phyloP scores from a whole-genome alignment of 2,797 vertebrate genomes.

The Oreonectes daqikongensis region DNA sequence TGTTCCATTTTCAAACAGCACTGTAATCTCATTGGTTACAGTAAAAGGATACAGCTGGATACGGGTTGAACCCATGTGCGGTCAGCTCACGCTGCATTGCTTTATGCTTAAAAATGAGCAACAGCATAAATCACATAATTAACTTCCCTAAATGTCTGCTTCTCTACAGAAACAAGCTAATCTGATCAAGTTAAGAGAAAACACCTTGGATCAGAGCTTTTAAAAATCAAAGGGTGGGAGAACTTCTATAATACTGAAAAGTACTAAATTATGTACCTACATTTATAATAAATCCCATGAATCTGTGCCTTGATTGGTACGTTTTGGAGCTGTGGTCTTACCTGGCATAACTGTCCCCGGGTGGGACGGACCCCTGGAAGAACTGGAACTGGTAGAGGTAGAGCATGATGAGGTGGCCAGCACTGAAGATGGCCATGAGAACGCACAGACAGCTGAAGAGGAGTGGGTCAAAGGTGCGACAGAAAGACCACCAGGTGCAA shows the following conservation, averaged over 20 bases:
- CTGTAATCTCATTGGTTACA: constrained; percentile 44
- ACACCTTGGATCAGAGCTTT: neutral
- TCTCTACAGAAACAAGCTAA: neutral
- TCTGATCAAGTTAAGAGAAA: neutral
- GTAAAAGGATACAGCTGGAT: constrained; percentile 17
- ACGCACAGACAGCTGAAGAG: constrained; percentile 91
- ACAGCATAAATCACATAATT: constrained; percentile 29
- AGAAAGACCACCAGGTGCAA: constrained; percentile 94
- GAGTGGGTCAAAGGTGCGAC: constrained; percentile 82
- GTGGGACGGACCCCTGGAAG: constrained; percentile 85
- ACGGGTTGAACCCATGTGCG: neutral
- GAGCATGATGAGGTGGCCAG: constrained; percentile 87
- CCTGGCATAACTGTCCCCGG: constrained; percentile 84
- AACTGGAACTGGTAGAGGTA: constrained; percentile 93
- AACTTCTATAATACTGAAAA: neutral
- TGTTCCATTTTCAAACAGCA: neutral
- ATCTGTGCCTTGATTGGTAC: neutral
- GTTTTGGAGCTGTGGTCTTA: constrained; percentile 60
- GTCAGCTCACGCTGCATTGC: neutral
- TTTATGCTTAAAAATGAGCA: neutral
- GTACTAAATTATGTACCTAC: too few relatives aligned
- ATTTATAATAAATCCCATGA: neutral
- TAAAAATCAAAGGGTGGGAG: neutral
- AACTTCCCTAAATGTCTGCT: neutral
- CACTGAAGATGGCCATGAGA: constrained; percentile 88